Evolutionary conservation across 1,140 invertebrate genomes (phyloP).

Genomic region (Zaprionus gabonicus): DNA sequence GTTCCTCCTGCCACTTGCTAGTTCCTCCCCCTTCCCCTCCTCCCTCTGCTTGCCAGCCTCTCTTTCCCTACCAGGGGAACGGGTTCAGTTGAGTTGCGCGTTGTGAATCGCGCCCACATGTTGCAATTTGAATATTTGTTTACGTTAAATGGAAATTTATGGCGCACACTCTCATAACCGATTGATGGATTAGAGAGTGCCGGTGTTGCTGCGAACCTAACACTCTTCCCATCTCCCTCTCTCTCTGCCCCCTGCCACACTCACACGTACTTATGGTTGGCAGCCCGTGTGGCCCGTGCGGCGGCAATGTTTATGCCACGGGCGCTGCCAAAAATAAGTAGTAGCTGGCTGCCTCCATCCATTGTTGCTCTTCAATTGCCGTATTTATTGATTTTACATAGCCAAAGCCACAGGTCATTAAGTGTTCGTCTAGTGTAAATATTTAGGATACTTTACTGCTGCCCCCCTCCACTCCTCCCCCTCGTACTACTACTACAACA

Average conservation of each 20-base stretch:
- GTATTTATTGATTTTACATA: slow-evolving; percentile 54
- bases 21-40: neutral
- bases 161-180: slow-evolving; percentile 67
- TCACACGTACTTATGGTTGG: slow-evolving; percentile 1
- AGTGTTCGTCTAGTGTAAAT: slow-evolving; percentile 49
- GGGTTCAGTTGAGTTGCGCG: slow-evolving; percentile 23
- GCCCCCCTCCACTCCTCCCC: no score
- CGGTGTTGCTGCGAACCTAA: neutral
- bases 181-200: slow-evolving; percentile 72
- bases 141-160: slow-evolving; percentile 72
- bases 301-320: slow-evolving; percentile 57
- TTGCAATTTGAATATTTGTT: slow-evolving; percentile 80
- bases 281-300: slow-evolving; percentile 9
- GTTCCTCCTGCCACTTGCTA: neutral
- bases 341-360: slow-evolving; percentile 17
- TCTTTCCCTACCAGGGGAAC: neutral
- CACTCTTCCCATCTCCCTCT: neutral
- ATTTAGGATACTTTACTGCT: slow-evolving; percentile 30
- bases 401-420: slow-evolving; percentile 62
- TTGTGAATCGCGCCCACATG: slow-evolving; percentile 53
- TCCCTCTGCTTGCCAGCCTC: neutral
- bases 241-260: neutral
- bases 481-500: neutral
- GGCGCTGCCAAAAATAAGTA: slow-evolving; percentile 46
- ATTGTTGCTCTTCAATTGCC: slow-evolving; percentile 44